phyloP scores from a whole-genome alignment of 2,113 vertebrate species.

The Dicaeum eximium region DNA sequence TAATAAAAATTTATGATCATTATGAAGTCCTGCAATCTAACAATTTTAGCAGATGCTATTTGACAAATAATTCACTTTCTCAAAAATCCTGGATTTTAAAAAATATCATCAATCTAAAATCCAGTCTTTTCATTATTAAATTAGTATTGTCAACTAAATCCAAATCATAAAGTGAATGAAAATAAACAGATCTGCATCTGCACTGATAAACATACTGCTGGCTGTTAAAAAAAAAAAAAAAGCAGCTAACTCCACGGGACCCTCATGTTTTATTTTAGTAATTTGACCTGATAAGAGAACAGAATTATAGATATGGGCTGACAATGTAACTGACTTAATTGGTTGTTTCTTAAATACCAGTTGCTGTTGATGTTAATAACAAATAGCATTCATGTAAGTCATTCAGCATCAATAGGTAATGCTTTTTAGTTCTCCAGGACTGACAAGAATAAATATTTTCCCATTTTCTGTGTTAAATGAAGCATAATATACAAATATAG shows the following conservation, averaged over 20 bases:
- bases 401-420: neutral
- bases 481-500: neutral
- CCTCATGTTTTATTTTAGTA: neutral
- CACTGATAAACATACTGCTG: neutral
- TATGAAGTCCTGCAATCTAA: neutral
- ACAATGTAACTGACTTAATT: conserved; percentile 4
- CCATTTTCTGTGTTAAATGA: conserved; percentile 11
- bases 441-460: conserved; percentile 23
- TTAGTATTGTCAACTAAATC: neutral
- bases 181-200: neutral
- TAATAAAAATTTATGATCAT: neutral
- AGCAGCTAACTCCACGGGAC: neutral
- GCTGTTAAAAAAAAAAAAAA: neutral
- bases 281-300: neutral
- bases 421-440: neutral
- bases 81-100: neutral
- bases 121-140: neutral
- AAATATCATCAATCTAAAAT: neutral
- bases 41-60: neutral
- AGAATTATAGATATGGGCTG: neutral
- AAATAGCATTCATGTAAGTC: neutral
- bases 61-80: neutral
- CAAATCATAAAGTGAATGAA: neutral
- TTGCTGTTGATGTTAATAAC: conserved; percentile 26
- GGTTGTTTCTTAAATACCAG: conserved; percentile 20